Evolutionary conservation across 2,888 invertebrate genomes (phyloP).

Genomic region (Macropis europaea): DNA sequence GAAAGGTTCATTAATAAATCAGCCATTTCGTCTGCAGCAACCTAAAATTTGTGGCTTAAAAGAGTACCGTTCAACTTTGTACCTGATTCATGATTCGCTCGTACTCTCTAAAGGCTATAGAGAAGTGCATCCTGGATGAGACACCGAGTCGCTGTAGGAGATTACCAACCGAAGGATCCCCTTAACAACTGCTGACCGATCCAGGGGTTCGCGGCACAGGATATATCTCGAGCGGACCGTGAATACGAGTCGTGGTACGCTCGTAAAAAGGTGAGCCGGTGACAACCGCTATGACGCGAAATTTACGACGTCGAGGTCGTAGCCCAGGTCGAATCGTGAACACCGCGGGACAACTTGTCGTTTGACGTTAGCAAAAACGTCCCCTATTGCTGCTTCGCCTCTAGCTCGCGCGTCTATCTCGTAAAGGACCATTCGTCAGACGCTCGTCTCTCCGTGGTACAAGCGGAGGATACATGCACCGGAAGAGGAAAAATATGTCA

Average conservation of each 20-base stretch:
- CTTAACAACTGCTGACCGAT: conserved; percentile 55
- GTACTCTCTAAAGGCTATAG: conserved; percentile 34
- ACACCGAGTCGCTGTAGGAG: conserved; percentile 41
- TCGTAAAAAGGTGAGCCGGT: conserved; percentile 74
- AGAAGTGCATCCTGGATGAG: conserved; percentile 43
- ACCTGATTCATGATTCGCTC: conserved; percentile 33
- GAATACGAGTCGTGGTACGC: conserved; percentile 63
- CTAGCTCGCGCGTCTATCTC: conserved; percentile 24
- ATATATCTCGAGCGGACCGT: conserved; percentile 56
- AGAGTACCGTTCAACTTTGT: background rate
- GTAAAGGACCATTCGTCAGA: conserved; percentile 16
- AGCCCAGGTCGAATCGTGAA: conserved; percentile 75
- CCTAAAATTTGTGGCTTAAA: background rate
- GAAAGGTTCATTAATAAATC: no score
- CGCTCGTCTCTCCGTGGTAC: background rate
- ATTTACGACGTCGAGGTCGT: conserved; percentile 75
- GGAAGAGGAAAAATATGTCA: no score
- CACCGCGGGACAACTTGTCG: conserved; percentile 71
- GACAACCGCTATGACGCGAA: conserved; percentile 74
- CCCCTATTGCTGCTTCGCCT: conserved; percentile 43
- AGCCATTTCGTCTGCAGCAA: no score
- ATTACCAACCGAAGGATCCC: conserved; percentile 52
- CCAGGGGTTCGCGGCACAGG: conserved; percentile 37
- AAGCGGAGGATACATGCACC: no score
- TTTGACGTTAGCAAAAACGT: conserved; percentile 57